Base-by-base conservation (phyloP, 2,113 vertebrate genomes). In the Heteronetta atricapilla region DNA sequence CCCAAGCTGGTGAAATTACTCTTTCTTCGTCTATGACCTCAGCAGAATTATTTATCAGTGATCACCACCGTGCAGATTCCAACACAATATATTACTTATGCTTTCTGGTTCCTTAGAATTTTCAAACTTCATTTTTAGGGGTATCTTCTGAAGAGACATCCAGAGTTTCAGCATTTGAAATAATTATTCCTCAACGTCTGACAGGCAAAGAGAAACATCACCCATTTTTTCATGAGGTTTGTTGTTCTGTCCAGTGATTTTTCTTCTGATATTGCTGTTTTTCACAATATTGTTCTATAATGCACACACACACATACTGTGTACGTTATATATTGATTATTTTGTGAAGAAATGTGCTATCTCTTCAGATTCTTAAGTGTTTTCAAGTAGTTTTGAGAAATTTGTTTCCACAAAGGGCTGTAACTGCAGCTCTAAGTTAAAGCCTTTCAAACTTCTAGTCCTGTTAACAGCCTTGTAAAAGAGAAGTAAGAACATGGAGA, bases 161-260 rank as follows among this genome's bases (percentile, higher is more conserved):
- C 68, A 75, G 70, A 42, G 50, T 93, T 94, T 74, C 96, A 67
- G 44, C 88, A 12, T 72, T 85, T 50, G 96, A 97, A 94, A 89
- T 96, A 75, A 62, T 93, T 67, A 87, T 91, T 82, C 97, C 97
- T 93, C 93, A 0, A 59, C 84, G 66, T n/a, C 58, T 96, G 44
- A 69, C 23, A 68, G 63, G 69, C 56, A 89, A 75, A 76, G 88
- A 76, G 62, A 92, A 86, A 55, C 93, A 72, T 38, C 80, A 34
- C 7, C 40, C 90, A 5, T 40, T 82, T 93, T 59, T 66, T 68
- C 93, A 64, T 2, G 55, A 96, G 97, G 96, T 97, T 95, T 95
- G 96, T 95, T 89, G 56, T 16, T 87, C 29, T n/a, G 18, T 29
- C 26, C 73, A 46, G 3, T 29, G 18, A 31, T 29, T 58, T 78